These are phyloP conservation scores for Atethmia centrago DNA, from an alignment of 2,888 invertebrate genomes.

Conservation along the genomic window DNA sequence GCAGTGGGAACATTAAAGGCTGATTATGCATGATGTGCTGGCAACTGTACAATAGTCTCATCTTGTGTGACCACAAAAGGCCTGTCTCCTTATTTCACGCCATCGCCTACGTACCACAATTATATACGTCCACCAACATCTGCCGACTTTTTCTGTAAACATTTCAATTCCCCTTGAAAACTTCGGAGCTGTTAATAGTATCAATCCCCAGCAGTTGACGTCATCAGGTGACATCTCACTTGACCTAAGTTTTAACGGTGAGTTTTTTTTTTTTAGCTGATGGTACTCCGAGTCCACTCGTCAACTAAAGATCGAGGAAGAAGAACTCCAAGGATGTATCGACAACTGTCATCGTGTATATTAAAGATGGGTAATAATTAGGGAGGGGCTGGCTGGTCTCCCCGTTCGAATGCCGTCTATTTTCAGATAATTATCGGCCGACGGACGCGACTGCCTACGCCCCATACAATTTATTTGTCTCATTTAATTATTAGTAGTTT, in stretches of 20 bases:
- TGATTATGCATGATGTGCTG: too few relatives aligned
- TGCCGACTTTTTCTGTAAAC: not conserved
- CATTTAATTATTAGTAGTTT: conserved; percentile 59
- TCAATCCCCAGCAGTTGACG: not conserved
- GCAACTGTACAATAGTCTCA: too few relatives aligned
- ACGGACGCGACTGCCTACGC: conserved; percentile 59
- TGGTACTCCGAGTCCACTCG: not conserved
- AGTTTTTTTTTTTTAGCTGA: not conserved
- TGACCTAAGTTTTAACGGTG: not conserved
- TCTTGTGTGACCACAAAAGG: not conserved
- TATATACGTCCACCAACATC: not conserved
- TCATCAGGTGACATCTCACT: not conserved
- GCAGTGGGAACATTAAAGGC: too few relatives aligned
- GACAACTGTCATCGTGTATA: conserved; percentile 33
- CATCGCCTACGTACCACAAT: not conserved
- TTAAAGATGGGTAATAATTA: conserved; percentile 51
- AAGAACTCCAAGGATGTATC: conserved; percentile 17
- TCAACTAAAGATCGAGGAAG: not conserved
- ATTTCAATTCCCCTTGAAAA: not conserved
- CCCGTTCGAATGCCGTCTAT: conserved; percentile 76
- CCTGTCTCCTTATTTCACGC: not conserved
- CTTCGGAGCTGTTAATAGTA: not conserved
- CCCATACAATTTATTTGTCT: conserved; percentile 64
- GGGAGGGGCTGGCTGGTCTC: conserved; percentile 50
- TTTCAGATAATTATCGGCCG: conserved; percentile 79